Conservation (phyloP, 2,888 invertebrate species). For the Lepidocyrtoides sp. region DNA sequence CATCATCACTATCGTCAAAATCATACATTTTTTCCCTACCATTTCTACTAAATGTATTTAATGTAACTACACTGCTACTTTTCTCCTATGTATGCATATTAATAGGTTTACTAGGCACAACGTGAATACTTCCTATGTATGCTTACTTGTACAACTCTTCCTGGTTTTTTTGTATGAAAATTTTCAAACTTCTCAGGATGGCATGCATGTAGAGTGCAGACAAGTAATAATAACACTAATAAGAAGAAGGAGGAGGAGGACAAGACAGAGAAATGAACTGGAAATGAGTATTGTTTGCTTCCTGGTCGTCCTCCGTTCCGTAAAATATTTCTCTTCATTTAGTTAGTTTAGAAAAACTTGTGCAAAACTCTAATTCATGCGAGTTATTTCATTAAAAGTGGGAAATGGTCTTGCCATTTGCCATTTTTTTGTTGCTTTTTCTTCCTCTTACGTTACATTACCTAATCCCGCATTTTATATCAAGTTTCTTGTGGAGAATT, state of each 20-base stretch:
- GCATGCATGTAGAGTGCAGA: background rate
- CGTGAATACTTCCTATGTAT: background rate
- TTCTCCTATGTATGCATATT: background rate
- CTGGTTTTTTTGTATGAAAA: conserved; percentile 34
- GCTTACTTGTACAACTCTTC: background rate
- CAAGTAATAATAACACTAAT: background rate
- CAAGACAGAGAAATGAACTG: conserved; percentile 12
- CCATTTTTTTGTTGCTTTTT: background rate
- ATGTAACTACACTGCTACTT: background rate
- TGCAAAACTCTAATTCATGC: conserved; percentile 68
- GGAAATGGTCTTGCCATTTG: conserved; percentile 29
- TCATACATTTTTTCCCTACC: background rate
- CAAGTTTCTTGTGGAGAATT: too few species aligned
- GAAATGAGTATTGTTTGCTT: conserved; percentile 31
- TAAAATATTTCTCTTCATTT: conserved; percentile 54
- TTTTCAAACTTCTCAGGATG: background rate
- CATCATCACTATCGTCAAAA: background rate
- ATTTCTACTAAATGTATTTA: conserved; percentile 15
- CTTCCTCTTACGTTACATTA: background rate
- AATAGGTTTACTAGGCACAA: background rate
- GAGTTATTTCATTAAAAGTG: conserved; percentile 71
- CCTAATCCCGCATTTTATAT: background rate
- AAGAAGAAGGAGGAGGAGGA: background rate
- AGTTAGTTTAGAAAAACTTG: conserved; percentile 41
- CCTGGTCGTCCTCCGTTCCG: background rate